Base-by-base conservation (phyloP, 2,888 invertebrate species). In the Acleris holmiana region DNA sequence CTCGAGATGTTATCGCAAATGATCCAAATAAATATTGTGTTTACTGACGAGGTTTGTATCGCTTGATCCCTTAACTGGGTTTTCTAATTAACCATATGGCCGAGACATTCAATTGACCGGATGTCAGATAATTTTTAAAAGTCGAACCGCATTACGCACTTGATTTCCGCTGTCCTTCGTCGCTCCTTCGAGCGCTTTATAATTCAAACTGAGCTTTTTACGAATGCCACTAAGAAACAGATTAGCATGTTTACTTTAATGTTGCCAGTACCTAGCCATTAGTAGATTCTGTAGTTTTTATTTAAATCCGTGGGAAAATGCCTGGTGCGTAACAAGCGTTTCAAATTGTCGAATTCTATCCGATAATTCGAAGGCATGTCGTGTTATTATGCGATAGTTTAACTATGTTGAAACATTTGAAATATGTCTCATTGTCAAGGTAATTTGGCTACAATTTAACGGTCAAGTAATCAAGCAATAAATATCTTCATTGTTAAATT, bases 71-170 rank as follows among this genome's bases (percentile, higher is more conserved):
- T 59, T 67, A 63, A 48, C 64, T 48, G 54, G 55, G 62, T 66
- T 69, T 66, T 67, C 67, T 69, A 73, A 76, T 76, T 75, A 79
- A 71, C 73, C 76, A 76, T 76, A 78, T 59, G 58, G 64, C 53
- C 46, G 76, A 67, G 75, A 71, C 73, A 68, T 68, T 77, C 76
- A 78, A 79, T 79, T 80, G 79, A 78, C 84, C 85, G 84, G 85
- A 84, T 81, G 76, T 71, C 74, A 72, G 71, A 80, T 84, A 87
- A 85, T 87, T 81, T 86, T 88, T 85, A 80, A 84, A 65, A 86
- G 80, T 79, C 76, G 73, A 78, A 84, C 86, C 83, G 89, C 86
- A 82, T 86, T 85, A 80, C 84, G 79, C 85, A 85, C 65, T 83
- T 78, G 78, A 82, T 80, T 85, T 88, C 88, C 88, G 85, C 78